Base-by-base conservation (phyloP, 2,888 invertebrate genomes). In the Erannis defoliaria region DNA sequence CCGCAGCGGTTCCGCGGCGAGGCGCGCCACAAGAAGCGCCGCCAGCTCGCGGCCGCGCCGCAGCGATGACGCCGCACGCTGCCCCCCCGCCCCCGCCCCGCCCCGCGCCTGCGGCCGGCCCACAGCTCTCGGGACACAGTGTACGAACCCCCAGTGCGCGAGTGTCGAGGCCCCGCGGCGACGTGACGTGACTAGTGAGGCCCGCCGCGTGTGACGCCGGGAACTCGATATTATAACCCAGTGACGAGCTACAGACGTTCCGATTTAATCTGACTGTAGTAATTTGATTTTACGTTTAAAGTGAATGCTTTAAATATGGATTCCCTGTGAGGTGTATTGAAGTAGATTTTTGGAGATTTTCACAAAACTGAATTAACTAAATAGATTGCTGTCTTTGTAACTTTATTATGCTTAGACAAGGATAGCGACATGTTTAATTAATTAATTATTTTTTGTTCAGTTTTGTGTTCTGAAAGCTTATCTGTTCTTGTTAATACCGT, bases 11-110 rank as follows among this genome's bases (percentile, higher is more conserved):
- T 62, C 58, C 64, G 63, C 63, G 60, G 35, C 54, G 58, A 62
- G 49, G 68, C 71, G 58, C 65, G 74, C 1, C 78, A 80, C 78
- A 82, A 81, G 78, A 86, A 86, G 75, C 82, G 87, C 5, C 72
- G 86, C 0, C 81, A 84, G 58, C 78, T 75, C 54, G 48, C 62
- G 58, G 58, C 62, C 77, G 63, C 82, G 69, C 85, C 76, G 73
- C 79, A 71, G 73, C 82, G 83, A 83, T 85, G 83, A 84, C 80
- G 67, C 60, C 62, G 12, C 29, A 6, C 26, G 29, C 16, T 6
- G 48, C 18, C 21, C 23, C 8, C 19, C 19, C 40, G 12, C 23
- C 14, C 14, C 31, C 5, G 29, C 37, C 14, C 5, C 5, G 35
- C 12, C 1, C 14, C 16, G 5, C 14, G 35, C 35, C 35, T 16